These are phyloP conservation scores for Leucozona laternaria DNA, from an alignment of 2,888 invertebrate species.

Conservation along the genomic window DNA sequence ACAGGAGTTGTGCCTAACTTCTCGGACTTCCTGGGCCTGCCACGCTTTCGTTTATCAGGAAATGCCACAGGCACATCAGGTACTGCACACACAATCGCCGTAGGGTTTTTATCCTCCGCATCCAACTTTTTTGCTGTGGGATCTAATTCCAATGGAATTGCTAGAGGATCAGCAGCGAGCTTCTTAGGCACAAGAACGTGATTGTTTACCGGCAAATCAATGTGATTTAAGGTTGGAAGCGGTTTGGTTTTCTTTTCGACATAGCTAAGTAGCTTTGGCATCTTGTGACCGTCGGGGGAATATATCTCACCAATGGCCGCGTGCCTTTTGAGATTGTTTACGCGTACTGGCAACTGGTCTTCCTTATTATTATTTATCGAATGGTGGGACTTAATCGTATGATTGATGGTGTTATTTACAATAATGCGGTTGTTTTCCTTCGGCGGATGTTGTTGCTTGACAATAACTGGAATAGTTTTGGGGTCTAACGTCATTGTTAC, in stretches of 20 bases:
- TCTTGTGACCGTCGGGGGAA: conserved; percentile 59
- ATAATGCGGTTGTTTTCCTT: conserved; percentile 57
- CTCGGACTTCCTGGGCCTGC: conserved; percentile 83
- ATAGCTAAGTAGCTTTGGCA: conserved; percentile 55
- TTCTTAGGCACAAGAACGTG: conserved; percentile 65
- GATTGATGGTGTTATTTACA: conserved; percentile 55
- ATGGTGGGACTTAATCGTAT: conserved; percentile 47
- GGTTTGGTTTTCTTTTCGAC: conserved; percentile 43
- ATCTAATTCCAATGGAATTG: conserved; percentile 52
- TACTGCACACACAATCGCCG: conserved; percentile 77
- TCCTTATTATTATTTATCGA: conserved; percentile 64
- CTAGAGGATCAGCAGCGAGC: conserved; percentile 59
- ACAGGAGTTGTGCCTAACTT: conserved; percentile 49
- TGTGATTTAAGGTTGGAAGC: conserved; percentile 56
- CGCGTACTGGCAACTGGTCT: conserved; percentile 50
- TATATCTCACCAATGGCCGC: conserved; percentile 31
- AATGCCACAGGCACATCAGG: conserved; percentile 71
- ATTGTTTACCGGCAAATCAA: conserved; percentile 62
- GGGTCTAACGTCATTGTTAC: not conserved
- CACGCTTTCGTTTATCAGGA: conserved; percentile 82
- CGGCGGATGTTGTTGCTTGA: conserved; percentile 4
- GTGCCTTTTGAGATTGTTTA: conserved; percentile 67
- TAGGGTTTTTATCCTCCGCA: conserved; percentile 49
- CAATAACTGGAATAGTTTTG: not conserved
- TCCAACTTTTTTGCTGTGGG: conserved; percentile 51